Evolutionary conservation across 1,140 invertebrate genomes (phyloP).

Genomic region (Centruroides sculpturatus): DNA sequence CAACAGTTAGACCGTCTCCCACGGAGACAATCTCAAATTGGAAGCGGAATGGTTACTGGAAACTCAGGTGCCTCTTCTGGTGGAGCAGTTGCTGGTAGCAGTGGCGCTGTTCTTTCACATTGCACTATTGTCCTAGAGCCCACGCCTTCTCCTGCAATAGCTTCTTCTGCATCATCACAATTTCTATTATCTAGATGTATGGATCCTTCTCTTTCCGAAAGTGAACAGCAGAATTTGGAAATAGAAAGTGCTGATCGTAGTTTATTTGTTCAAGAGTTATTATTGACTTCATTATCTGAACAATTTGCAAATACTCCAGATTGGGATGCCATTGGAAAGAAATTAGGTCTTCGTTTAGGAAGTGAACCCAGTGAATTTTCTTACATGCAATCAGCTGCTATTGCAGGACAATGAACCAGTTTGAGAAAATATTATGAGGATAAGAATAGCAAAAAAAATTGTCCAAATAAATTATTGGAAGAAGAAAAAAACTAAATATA

Average conservation of each 20-base stretch:
- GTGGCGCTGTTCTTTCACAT: conserved; percentile 20
- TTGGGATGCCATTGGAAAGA: conserved; percentile 11
- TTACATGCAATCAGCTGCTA: no score
- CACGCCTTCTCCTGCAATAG: conserved; percentile 9
- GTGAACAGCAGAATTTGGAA: conserved; percentile 39
- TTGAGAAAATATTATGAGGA: no score
- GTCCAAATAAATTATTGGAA: no score
- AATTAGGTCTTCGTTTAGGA: conserved; percentile 5
- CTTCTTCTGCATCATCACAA: conserved; percentile 26
- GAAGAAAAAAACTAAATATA: no score
- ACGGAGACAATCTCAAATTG: conserved; percentile 30
- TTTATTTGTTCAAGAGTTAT: conserved; percentile 50
- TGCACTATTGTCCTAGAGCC: conserved; percentile 12
- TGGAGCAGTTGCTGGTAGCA: conserved; percentile 29
- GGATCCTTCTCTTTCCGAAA: conserved; percentile 39
- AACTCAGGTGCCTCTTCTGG: conserved; percentile 5
- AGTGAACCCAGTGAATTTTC: no score
- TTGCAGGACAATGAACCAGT: no score
- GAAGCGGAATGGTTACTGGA: no score
- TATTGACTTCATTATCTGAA: conserved; percentile 43
- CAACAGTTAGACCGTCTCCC: conserved; percentile 76
- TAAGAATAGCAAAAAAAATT: no score
- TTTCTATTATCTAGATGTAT: conserved; percentile 40
- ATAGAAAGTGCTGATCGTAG: conserved; percentile 46
- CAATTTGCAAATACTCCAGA: conserved; percentile 14